A percentile compares a stretch with the other conserved stretches of the same genome.
Evolutionary conservation across 2,888 invertebrate species (phyloP).

Genomic region (Ophion obscuratus): DNA sequence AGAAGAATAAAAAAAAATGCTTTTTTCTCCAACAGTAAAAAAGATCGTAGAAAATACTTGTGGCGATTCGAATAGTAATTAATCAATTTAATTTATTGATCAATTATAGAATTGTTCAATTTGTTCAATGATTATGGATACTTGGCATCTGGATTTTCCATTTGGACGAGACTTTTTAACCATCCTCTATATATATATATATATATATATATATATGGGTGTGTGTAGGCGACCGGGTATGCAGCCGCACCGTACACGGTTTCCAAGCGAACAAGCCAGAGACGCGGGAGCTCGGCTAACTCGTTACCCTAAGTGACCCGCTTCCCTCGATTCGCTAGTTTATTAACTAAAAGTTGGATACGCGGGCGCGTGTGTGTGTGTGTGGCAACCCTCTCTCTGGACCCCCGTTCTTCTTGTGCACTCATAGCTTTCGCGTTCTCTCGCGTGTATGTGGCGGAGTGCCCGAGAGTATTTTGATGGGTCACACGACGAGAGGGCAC

Average conservation of each 20-base stretch:
- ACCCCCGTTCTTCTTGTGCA: neutral
- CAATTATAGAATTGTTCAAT: no score
- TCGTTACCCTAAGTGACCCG: slow-evolving; percentile 73
- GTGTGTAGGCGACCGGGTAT: neutral
- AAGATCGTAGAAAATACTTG: no score
- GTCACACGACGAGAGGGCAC: slow-evolving; percentile 29
- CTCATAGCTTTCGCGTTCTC: neutral
- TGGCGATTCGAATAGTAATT: no score
- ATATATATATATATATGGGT: neutral
- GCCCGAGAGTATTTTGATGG: slow-evolving; percentile 55
- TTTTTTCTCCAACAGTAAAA: no score
- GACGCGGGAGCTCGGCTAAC: slow-evolving; percentile 66
- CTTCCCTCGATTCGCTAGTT: slow-evolving; percentile 71
- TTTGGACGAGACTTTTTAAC: no score
- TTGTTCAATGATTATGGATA: no score
- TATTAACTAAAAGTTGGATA: slow-evolving; percentile 75
- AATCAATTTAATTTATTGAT: no score
- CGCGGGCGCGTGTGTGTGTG: neutral
- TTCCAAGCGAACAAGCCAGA: slow-evolving; percentile 63
- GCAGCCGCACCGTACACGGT: slow-evolving; percentile 47
- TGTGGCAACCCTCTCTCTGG: neutral
- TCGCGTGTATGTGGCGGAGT: slow-evolving; percentile 2
- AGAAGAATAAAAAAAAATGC: no score
- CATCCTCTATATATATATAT: no score
- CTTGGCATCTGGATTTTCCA: no score